Evolutionary conservation across 2,888 invertebrate species (phyloP).

Genomic region (Diachrysia chrysitis): DNA sequence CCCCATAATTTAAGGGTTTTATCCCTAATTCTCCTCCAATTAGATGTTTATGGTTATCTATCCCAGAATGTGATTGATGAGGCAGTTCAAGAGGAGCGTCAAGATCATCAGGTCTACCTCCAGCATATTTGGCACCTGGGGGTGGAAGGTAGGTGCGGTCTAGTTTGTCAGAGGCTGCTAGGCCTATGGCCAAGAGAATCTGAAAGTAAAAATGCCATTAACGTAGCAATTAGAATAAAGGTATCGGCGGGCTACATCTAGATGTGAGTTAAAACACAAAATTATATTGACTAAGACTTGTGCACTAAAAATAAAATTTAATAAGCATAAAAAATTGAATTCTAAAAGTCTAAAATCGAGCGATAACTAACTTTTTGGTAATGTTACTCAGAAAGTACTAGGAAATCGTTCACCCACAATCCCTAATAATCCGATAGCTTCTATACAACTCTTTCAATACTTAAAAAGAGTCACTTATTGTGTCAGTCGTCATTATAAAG

Average conservation of each 20-base stretch:
- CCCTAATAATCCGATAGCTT: conserved; percentile 20
- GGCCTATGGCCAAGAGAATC: conserved; percentile 71
- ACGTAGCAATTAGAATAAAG: not conserved
- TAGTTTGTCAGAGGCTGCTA: conserved; percentile 72
- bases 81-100: conserved; percentile 72
- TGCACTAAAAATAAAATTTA: too few species aligned
- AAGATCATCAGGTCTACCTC: conserved; percentile 71
- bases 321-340: too few species aligned
- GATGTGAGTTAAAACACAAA: too few species aligned
- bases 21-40: not conserved
- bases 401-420: conserved; percentile 8
- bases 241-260: too few species aligned
- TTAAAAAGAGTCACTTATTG: conserved; percentile 19
- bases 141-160: conserved; percentile 80
- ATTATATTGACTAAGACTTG: too few species aligned
- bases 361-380: conserved; percentile 1
- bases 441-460: conserved; percentile 6
- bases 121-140: conserved; percentile 73
- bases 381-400: not conserved
- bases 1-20: conserved; percentile 23
- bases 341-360: too few species aligned
- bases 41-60: not conserved
- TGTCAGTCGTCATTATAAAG: conserved; percentile 23
- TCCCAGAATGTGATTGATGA: conserved; percentile 34
- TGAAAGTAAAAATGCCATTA: conserved; percentile 62